A percentile compares a stretch with the other conserved stretches of the same genome.
Conservation (phyloP, 2,888 invertebrate genomes). For the Liodrosophila aerea region DNA sequence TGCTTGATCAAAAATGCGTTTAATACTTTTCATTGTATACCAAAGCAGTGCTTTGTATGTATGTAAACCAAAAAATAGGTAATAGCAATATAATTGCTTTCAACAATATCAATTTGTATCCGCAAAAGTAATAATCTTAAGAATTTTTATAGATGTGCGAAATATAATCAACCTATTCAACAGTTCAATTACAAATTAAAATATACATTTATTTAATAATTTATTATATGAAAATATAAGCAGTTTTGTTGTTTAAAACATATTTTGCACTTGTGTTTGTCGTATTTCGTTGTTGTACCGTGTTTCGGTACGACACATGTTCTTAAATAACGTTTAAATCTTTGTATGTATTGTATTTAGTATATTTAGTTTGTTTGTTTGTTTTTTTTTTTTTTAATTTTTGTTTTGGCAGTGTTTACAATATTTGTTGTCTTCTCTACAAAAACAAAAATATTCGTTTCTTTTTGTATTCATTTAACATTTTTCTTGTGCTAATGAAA, state of each 20-base stretch:
- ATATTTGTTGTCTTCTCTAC: slow-evolving; percentile 44
- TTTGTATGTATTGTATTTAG: slow-evolving; percentile 28
- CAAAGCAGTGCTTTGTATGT: slow-evolving; percentile 10
- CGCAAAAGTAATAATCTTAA: slow-evolving; percentile 16
- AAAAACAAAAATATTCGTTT: slow-evolving; percentile 57
- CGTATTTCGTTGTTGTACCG: slow-evolving; percentile 47
- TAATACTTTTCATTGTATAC: slow-evolving; percentile 70
- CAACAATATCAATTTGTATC: slow-evolving; percentile 39
- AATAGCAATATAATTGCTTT: slow-evolving; percentile 36
- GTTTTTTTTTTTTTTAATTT: slow-evolving; percentile 36
- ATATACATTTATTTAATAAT: slow-evolving; percentile 49
- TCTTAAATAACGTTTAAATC: slow-evolving; percentile 29
- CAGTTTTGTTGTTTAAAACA: slow-evolving; percentile 71
- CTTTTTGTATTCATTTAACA: slow-evolving; percentile 17
- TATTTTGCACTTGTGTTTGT: slow-evolving; percentile 73
- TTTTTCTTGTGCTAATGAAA: slow-evolving; percentile 29
- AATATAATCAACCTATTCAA: slow-evolving; percentile 62
- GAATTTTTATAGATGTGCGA: slow-evolving; percentile 25
- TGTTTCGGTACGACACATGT: slow-evolving; percentile 30
- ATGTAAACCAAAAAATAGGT: slow-evolving; percentile 21
- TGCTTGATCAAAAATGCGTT: slow-evolving; percentile 13
- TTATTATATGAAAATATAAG: slow-evolving; percentile 63
- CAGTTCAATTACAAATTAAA: slow-evolving; percentile 61
- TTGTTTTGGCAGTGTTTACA: slow-evolving; percentile 76
- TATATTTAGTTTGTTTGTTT: slow-evolving; percentile 28